Evolutionary conservation across 2,888 invertebrate species (phyloP).

Genomic region (Stenotaenia linearis): DNA sequence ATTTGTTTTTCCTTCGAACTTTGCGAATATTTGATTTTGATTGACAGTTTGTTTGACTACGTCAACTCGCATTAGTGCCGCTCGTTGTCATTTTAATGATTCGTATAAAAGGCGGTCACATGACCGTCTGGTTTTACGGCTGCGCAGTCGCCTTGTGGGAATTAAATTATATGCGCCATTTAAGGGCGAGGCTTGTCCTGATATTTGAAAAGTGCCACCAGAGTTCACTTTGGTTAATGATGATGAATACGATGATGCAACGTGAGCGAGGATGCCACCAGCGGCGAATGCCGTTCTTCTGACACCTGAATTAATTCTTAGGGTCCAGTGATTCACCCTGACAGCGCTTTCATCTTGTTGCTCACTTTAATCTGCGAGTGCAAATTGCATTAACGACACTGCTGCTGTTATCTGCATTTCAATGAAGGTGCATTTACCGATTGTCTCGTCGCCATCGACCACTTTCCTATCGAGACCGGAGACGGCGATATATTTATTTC

Average conservation of each 20-base stretch:
- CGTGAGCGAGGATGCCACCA: neutral
- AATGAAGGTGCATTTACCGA: neutral
- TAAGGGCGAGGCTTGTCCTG: neutral
- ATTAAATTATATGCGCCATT: neutral
- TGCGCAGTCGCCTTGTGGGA: neutral
- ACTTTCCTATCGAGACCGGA: neutral
- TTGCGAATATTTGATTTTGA: neutral
- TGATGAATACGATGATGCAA: neutral
- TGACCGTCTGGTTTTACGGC: slow-evolving; percentile 8
- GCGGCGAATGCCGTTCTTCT: neutral
- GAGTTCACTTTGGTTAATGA: neutral
- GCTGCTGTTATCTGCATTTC: neutral
- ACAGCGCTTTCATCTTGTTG: neutral
- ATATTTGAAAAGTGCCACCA: neutral
- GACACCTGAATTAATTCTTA: neutral
- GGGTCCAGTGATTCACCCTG: slow-evolving; percentile 1
- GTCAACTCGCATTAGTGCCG: slow-evolving; percentile 5
- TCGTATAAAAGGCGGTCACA: neutral
- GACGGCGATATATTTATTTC: no score
- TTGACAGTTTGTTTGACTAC: neutral
- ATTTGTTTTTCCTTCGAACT: neutral
- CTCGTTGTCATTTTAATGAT: slow-evolving; percentile 13
- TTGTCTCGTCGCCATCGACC: neutral
- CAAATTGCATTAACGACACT: neutral
- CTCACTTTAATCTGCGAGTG: neutral